These are phyloP conservation scores for Spodoptera picta DNA, from an alignment of 2,888 invertebrate species.

Conservation along the genomic window DNA sequence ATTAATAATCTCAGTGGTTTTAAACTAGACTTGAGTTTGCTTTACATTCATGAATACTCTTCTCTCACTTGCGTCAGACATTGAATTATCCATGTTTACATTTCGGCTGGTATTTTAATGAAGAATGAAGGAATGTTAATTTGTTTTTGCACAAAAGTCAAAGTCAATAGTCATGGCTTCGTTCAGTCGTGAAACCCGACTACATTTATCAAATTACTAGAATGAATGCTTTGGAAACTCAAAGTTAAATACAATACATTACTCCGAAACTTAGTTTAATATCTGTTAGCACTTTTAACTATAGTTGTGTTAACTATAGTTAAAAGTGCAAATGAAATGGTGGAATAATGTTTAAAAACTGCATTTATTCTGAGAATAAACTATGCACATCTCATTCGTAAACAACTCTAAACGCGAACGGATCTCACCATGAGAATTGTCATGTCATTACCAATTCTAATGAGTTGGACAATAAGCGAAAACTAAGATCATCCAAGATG, in stretches of 20 bases:
- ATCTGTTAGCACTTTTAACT: too few species aligned
- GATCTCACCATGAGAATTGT: constrained; percentile 64
- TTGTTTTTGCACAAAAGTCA: too few species aligned
- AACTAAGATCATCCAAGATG: constrained; percentile 63
- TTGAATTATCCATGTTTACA: too few species aligned
- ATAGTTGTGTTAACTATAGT: too few species aligned
- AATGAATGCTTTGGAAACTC: too few species aligned
- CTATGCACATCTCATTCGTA: constrained; percentile 45
- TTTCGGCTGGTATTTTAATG: too few species aligned
- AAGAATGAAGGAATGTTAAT: too few species aligned
- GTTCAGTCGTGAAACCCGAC: too few species aligned
- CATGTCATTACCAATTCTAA: constrained; percentile 73
- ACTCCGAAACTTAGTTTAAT: neutral
- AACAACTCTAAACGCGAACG: constrained; percentile 37
- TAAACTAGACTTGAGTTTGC: neutral
- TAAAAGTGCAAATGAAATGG: constrained; percentile 32
- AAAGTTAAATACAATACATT: too few species aligned
- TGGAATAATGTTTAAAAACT: constrained; percentile 6
- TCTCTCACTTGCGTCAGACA: too few species aligned
- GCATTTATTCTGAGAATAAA: constrained; percentile 36
- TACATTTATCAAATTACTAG: too few species aligned
- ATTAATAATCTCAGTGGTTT: neutral
- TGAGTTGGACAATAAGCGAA: constrained; percentile 57
- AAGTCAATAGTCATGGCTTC: too few species aligned
- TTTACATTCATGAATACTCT: neutral